A percentile compares a stretch with the other conserved stretches of the same genome.
These are phyloP conservation scores for Archips xylosteana DNA, from an alignment of 2,888 invertebrate species.

Conservation along the genomic window DNA sequence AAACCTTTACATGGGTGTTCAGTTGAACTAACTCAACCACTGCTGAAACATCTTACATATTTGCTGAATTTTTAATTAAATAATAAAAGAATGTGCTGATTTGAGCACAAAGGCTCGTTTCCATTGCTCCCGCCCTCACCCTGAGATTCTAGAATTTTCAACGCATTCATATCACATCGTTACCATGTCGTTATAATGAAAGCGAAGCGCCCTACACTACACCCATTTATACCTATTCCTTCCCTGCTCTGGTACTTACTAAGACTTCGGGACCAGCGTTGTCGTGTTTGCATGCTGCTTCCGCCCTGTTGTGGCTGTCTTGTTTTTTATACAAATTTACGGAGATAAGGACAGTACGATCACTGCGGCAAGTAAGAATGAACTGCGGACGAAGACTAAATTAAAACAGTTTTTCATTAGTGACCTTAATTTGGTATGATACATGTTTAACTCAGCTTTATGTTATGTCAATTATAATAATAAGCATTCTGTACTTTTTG, in stretches of 20 bases:
- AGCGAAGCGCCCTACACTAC: neutral
- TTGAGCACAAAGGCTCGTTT: no score
- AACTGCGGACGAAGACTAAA: neutral
- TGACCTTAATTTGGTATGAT: neutral
- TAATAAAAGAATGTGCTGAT: no score
- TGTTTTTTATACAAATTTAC: no score
- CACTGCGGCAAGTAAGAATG: no score
- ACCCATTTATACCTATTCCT: neutral
- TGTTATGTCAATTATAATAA: neutral
- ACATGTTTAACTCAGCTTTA: neutral
- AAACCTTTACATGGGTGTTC: no score
- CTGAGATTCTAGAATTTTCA: neutral
- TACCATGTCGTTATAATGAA: neutral
- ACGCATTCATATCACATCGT: neutral
- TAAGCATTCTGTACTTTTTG: neutral
- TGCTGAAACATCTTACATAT: no score
- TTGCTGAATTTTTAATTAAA: no score
- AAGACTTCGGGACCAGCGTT: neutral
- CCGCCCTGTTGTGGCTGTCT: no score
- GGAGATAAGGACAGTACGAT: no score
- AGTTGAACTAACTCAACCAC: no score
- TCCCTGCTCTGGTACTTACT: neutral
- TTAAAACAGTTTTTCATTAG: neutral
- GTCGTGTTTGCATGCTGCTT: neutral
- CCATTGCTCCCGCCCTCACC: neutral